Conservation (phyloP, 1,140 invertebrate genomes). For the Armadillidium nasatum region DNA sequence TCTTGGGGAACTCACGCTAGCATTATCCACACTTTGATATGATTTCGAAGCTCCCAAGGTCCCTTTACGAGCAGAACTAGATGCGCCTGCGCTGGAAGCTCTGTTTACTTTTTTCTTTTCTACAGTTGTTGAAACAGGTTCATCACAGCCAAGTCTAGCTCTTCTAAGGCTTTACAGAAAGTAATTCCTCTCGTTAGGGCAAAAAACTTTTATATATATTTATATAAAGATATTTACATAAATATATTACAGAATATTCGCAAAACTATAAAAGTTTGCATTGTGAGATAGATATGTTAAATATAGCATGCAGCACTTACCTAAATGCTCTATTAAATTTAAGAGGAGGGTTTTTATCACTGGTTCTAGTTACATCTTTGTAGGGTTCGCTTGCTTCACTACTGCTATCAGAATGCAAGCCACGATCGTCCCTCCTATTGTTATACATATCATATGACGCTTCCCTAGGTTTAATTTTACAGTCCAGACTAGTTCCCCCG, state of each 20-base stretch:
- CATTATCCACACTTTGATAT: not conserved
- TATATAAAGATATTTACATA: no score
- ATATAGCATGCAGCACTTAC: conserved; percentile 40
- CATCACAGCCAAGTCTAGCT: not conserved
- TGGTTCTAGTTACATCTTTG: conserved; percentile 33
- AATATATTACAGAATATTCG: no score
- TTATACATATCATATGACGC: conserved; percentile 35
- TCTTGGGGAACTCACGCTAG: not conserved
- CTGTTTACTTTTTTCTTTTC: conserved; percentile 1
- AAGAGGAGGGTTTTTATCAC: conserved; percentile 42
- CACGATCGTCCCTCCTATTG: conserved; percentile 30
- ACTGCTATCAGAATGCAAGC: conserved; percentile 48
- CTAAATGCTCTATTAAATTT: conserved; percentile 54
- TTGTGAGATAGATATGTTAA: no score
- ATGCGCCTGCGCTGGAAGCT: not conserved
- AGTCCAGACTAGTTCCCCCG: not conserved
- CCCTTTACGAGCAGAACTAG: not conserved
- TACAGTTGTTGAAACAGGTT: not conserved
- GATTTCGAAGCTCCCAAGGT: not conserved
- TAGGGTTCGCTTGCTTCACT: conserved; percentile 45
- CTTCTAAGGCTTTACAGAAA: no score
- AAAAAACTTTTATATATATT: no score
- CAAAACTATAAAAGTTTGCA: no score
- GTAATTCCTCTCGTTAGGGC: no score
- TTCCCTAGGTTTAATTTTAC: conserved; percentile 1